Conservation (phyloP, 1,140 invertebrate genomes). For the Heliconius melpomene region DNA sequence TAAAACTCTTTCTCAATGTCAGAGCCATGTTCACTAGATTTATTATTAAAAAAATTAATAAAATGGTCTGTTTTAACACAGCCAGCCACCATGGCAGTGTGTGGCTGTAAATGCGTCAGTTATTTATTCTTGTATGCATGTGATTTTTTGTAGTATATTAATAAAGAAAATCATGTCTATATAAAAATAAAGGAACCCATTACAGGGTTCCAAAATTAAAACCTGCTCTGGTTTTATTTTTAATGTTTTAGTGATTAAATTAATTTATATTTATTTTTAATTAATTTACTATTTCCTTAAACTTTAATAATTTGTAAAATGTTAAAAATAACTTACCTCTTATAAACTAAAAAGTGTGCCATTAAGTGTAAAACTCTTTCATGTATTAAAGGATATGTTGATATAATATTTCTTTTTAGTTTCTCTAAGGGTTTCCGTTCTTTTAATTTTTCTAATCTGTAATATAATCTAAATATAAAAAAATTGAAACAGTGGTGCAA, state of each 20-base stretch:
- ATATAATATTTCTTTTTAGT: conserved; percentile 63
- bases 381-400: conserved; percentile 69
- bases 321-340: conserved; percentile 51
- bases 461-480: conserved; percentile 22
- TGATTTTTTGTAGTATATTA: too few species aligned
- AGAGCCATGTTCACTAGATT: conserved; percentile 77
- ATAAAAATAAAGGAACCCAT: too few species aligned
- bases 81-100: too few species aligned
- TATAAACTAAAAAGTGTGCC: conserved; percentile 70
- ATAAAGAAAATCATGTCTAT: too few species aligned
- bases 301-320: neutral
- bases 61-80: too few species aligned
- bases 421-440: conserved; percentile 54
- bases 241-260: too few species aligned
- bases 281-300: too few species aligned
- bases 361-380: conserved; percentile 67
- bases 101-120: too few species aligned
- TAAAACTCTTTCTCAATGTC: conserved; percentile 81
- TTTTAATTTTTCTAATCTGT: conserved; percentile 64
- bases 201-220: too few species aligned
- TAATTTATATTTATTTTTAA: too few species aligned
- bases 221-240: too few species aligned
- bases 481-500: too few species aligned
- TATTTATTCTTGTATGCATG: neutral
- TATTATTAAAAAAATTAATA: neutral